Percentiles rank a stretch among this genome's conserved stretches.
These are phyloP conservation scores for Tetramorium parvispinum DNA, from an alignment of 1,140 invertebrate species.

Conservation along the genomic window DNA sequence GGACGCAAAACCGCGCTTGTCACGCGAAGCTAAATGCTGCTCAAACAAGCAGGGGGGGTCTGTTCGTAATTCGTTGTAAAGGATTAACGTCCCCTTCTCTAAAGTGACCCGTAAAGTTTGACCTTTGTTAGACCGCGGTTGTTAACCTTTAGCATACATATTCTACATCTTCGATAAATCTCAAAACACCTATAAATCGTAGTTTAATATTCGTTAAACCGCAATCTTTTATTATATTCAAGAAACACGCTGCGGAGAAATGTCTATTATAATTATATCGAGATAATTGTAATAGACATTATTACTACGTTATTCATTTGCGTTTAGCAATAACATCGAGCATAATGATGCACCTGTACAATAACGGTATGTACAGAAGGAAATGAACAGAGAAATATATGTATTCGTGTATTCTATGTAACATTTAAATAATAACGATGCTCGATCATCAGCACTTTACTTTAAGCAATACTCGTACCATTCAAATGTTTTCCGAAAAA, in stretches of 20 bases:
- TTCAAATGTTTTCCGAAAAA: neutral
- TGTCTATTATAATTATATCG: neutral
- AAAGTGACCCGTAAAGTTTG: constrained; percentile 29
- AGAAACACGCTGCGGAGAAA: neutral
- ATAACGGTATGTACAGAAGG: neutral
- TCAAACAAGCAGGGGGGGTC: constrained; percentile 34
- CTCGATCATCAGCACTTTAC: neutral
- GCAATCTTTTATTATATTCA: neutral
- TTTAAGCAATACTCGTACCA: neutral
- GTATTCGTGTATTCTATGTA: neutral
- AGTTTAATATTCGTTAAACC: neutral
- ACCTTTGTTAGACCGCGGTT: constrained; percentile 10
- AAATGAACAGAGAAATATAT: neutral
- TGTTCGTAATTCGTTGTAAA: constrained; percentile 38
- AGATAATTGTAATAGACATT: neutral
- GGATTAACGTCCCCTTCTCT: constrained; percentile 44
- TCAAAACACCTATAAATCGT: neutral
- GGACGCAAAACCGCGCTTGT: constrained; percentile 54
- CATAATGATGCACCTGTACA: neutral
- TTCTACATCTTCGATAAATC: neutral
- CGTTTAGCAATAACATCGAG: neutral
- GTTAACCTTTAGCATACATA: constrained; percentile 44
- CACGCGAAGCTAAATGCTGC: constrained; percentile 53
- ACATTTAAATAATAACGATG: neutral
- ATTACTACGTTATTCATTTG: neutral